A percentile compares a stretch with the other conserved stretches of the same genome.
These are phyloP conservation scores for Eulemur rufifrons DNA, from an alignment of 2,113 vertebrate genomes.

Conservation along the genomic window DNA sequence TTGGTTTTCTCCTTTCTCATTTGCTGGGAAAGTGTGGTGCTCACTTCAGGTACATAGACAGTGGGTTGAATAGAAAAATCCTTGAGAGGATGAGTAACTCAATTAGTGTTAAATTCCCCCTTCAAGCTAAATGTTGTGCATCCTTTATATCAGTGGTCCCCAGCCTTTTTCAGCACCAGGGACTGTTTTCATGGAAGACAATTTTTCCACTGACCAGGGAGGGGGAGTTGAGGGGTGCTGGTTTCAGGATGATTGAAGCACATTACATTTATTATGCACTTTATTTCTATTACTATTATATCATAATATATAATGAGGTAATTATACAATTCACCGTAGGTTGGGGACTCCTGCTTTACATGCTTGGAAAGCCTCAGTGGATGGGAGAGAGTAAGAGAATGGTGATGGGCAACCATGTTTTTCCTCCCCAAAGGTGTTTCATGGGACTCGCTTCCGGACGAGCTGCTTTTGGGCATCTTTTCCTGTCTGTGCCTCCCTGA, in stretches of 20 bases:
- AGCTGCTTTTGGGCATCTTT: slow-evolving; percentile 91
- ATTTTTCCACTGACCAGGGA: too few species aligned
- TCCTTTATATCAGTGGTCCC: neutral
- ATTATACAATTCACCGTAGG: too few species aligned
- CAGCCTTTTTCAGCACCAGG: too few species aligned
- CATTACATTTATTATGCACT: too few species aligned
- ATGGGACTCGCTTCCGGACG: slow-evolving; percentile 93
- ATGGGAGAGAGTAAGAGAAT: neutral
- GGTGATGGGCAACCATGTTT: neutral
- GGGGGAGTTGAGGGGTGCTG: too few species aligned
- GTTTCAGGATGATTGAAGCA: too few species aligned
- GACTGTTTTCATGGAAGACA: too few species aligned
- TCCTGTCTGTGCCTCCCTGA: slow-evolving; percentile 88
- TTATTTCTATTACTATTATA: too few species aligned
- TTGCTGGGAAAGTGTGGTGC: neutral
- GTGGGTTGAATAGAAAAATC: neutral
- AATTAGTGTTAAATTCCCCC: too few species aligned
- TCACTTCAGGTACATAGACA: neutral
- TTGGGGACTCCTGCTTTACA: too few species aligned
- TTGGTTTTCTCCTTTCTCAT: neutral
- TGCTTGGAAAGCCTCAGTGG: neutral
- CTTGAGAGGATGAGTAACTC: neutral
- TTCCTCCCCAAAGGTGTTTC: slow-evolving; percentile 82
- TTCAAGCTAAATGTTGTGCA: neutral
- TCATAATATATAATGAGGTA: too few species aligned